These are phyloP conservation scores for Passer domesticus DNA, from an alignment of 2,113 vertebrate genomes.

Conservation along the genomic window DNA sequence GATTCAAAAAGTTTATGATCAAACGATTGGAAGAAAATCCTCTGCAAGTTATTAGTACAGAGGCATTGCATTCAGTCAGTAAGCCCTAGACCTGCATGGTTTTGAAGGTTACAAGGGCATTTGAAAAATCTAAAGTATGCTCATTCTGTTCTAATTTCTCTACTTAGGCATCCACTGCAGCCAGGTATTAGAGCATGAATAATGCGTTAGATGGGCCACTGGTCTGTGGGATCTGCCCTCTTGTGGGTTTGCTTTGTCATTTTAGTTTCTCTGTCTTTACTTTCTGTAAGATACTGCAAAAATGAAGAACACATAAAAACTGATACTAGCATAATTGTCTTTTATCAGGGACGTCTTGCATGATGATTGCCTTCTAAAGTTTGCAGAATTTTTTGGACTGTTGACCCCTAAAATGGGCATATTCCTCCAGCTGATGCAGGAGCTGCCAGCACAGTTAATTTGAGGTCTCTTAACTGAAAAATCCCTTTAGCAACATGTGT, in stretches of 20 bases:
- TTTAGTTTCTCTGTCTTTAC: background rate
- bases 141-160: background rate
- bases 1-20: background rate
- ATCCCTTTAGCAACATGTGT: conserved; percentile 12
- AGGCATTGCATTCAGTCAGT: background rate
- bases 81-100: background rate
- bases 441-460: background rate
- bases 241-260: background rate
- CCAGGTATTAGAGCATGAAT: background rate
- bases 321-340: background rate
- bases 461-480: conserved; percentile 1
- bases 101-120: background rate
- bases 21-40: background rate
- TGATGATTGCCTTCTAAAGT: background rate
- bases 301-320: background rate
- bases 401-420: background rate
- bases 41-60: background rate
- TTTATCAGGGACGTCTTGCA: background rate
- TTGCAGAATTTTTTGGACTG: background rate
- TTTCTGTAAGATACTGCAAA: background rate
- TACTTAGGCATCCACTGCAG: background rate
- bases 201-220: background rate
- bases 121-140: background rate
- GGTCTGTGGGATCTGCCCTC: background rate
- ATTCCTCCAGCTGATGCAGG: background rate